Base-by-base conservation (phyloP, 2,797 vertebrate genomes). In the Artibeus lituratus region DNA sequence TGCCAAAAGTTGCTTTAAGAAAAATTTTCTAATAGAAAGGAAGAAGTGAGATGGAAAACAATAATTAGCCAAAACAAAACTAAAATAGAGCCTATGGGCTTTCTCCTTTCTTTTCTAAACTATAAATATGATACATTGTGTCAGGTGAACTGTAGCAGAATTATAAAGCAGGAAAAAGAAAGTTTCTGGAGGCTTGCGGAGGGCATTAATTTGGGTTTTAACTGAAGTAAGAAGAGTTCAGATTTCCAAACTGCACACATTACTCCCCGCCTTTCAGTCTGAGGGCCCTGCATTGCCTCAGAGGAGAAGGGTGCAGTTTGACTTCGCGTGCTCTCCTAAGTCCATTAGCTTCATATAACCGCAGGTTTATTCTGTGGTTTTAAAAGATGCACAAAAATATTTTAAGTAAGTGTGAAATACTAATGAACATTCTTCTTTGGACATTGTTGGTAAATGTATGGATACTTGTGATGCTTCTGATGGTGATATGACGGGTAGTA, bases 31-130 rank as follows among this genome's bases (percentile, higher is more conserved):
- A 77, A 51, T 80, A 32, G 21, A 87, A 90, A 91, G 37, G 90
- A 85, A 87, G 87, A 96, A 92, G 93, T 82, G 67, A 94, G n/a
- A 91, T 73, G 39, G 74, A 81, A 96, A 97, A 12, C 26, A 74
- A 59, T 94, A 94, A 96, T 87, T 77, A 94, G 24, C 53, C 73
- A 67, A 96, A 95, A 80, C 51, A 77, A 95, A 96, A 96, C 35
- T 86, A 35, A 88, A 94, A 81, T 21, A 82, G 47, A 95, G 21
- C 24, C 35, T 90, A 22, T 86, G 53, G 35, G 35, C 8, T 74
- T 94, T 35, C 83, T 94, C n/a, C 51, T 93, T 93, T 85, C 10
- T 62, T 84, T 91, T 80, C 39, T 57, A 87, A 90, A 72, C 44
- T 90, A 72, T 65, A 76, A 97, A 87, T 89, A 84, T 47, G 84